Evolutionary conservation across 2,888 invertebrate genomes (phyloP).

Genomic region (Melanostoma scalare): DNA sequence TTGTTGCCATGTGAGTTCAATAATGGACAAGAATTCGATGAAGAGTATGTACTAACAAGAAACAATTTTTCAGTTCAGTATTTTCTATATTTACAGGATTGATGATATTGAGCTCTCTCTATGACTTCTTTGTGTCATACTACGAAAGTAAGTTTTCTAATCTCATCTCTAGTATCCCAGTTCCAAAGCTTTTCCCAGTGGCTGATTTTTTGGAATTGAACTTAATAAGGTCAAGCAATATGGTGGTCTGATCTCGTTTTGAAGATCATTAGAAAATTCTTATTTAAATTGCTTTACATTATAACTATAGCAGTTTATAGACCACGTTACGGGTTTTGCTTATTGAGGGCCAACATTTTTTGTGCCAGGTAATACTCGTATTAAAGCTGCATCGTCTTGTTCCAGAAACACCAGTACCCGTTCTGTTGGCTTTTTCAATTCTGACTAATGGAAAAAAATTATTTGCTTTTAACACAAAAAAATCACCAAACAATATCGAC

Average conservation of each 20-base stretch:
- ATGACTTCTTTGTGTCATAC: conserved; percentile 17
- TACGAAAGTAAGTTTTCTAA: conserved; percentile 11
- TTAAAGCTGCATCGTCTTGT: not conserved
- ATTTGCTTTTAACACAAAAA: conserved; percentile 27
- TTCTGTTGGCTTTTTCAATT: conserved; percentile 35
- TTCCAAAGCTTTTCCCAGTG: not conserved
- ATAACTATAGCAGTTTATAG: too few species aligned
- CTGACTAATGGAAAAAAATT: conserved; percentile 45
- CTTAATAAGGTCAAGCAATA: too few species aligned
- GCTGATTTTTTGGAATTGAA: too few species aligned
- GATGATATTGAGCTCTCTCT: conserved; percentile 23
- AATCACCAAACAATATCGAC: conserved; percentile 25
- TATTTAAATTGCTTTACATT: too few species aligned
- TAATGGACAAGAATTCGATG: not conserved
- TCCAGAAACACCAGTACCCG: conserved; percentile 13
- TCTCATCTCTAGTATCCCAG: not conserved
- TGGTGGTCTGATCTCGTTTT: too few species aligned
- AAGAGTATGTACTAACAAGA: not conserved
- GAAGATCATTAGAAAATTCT: too few species aligned
- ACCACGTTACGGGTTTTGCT: too few species aligned
- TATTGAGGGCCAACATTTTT: too few species aligned
- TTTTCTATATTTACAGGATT: not conserved
- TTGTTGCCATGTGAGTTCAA: conserved; percentile 21
- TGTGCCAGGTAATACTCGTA: too few species aligned
- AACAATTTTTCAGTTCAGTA: not conserved